A percentile compares a stretch with the other conserved stretches of the same genome.
phyloP scores from a whole-genome alignment of 2,113 vertebrate species.

The Mormoops blainvillei region DNA sequence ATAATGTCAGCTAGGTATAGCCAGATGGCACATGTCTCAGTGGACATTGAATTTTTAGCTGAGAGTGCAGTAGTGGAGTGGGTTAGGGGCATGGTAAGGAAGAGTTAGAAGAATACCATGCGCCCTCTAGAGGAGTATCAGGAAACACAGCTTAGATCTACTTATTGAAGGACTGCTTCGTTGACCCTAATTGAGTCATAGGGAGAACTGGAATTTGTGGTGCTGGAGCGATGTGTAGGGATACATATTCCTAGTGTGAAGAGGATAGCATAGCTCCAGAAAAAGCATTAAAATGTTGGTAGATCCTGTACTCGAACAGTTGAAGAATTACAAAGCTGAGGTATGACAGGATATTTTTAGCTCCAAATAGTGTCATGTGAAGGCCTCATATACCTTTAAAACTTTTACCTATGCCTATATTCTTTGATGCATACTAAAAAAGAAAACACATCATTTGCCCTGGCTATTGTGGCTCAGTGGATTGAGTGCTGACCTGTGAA shows the following conservation, averaged over 20 bases:
- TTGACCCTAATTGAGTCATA: not conserved
- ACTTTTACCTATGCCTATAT: not conserved
- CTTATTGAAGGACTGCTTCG: not conserved
- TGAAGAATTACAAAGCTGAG: not conserved
- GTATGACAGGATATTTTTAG: not conserved
- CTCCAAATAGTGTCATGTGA: not conserved
- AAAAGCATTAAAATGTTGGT: conserved; percentile 1
- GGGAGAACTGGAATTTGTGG: conserved; percentile 15
- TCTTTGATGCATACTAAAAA: not conserved
- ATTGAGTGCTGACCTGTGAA: no score
- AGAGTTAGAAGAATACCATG: not conserved
- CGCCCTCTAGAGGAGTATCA: not conserved
- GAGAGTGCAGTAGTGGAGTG: not conserved
- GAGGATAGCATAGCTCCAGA: not conserved
- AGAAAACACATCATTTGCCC: no score
- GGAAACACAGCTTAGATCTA: not conserved
- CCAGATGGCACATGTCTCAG: not conserved
- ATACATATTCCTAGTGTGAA: not conserved
- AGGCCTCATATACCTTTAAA: not conserved
- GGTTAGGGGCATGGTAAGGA: not conserved
- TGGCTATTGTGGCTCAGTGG: no score
- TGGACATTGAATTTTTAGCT: not conserved
- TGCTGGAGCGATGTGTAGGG: not conserved
- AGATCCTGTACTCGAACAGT: not conserved
- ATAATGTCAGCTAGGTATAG: not conserved